Conservation (phyloP, 2,113 vertebrate genomes). For the Nycticebus coucang region DNA sequence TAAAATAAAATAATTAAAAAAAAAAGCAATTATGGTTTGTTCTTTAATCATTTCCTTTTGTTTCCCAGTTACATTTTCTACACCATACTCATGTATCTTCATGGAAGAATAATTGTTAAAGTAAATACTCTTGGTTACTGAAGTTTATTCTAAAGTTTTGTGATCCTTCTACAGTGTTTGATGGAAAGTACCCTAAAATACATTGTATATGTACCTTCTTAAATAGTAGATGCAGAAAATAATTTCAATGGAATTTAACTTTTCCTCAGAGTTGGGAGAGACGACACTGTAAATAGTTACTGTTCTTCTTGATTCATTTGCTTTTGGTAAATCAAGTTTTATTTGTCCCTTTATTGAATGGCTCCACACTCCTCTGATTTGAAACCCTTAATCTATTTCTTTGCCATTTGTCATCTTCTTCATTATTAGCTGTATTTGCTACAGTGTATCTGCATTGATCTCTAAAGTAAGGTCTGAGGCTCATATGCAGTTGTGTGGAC, state of each 20-base stretch:
- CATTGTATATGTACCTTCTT: neutral
- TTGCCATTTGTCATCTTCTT: neutral
- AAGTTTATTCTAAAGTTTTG: neutral
- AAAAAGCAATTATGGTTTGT: neutral
- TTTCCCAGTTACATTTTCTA: neutral
- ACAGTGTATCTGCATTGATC: neutral
- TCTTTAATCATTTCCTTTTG: conserved; percentile 9
- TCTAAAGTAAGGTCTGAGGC: neutral
- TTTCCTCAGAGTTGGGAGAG: conserved; percentile 6
- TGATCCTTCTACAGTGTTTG: neutral
- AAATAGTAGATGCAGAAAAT: neutral
- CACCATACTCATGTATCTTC: neutral
- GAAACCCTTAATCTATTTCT: neutral
- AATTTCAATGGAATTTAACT: conserved; percentile 7
- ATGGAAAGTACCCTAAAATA: neutral
- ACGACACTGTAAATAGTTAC: neutral
- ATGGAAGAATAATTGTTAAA: neutral
- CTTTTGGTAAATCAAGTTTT: neutral
- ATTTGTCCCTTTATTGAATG: neutral
- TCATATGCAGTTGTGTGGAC: neutral
- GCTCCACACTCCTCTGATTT: neutral
- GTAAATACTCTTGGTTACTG: neutral
- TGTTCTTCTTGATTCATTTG: conserved; percentile 1
- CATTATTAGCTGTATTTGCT: neutral
- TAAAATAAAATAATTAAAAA: no score